Evolutionary conservation across 2,888 invertebrate species (phyloP).

Genomic region (Parasteatoda lunata): DNA sequence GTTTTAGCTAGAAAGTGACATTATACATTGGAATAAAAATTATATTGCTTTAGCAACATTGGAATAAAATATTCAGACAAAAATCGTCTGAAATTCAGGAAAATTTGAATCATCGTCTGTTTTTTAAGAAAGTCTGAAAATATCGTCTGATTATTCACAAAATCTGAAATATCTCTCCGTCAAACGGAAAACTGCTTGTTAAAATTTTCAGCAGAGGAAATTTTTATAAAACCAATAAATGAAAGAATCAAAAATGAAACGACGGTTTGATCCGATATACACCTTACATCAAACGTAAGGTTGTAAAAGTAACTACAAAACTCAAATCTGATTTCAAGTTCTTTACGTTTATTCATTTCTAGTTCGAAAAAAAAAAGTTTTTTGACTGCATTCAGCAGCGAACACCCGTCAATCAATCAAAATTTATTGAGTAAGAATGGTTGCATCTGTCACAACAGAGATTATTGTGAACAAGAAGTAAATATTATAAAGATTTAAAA

Average conservation of each 20-base stretch:
- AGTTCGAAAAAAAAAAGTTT: neutral
- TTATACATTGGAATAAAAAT: no score
- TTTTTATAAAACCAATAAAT: neutral
- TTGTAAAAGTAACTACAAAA: neutral
- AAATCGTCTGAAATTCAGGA: no score
- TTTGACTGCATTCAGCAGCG: neutral
- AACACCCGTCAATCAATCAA: conserved; percentile 45
- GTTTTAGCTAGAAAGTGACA: no score
- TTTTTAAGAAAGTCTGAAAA: neutral
- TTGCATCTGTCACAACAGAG: conserved; percentile 40
- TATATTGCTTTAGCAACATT: no score
- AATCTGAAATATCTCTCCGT: neutral
- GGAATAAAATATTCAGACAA: no score
- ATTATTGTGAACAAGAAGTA: conserved; percentile 31
- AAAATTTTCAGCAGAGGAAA: neutral
- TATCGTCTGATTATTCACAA: neutral
- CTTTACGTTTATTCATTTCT: neutral
- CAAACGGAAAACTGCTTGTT: neutral
- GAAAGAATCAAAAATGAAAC: conserved; percentile 10
- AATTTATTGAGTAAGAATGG: conserved; percentile 21
- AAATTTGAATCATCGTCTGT: no score
- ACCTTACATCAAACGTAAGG: conserved; percentile 36
- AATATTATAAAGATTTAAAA: conserved; percentile 6
- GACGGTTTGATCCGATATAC: neutral
- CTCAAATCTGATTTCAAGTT: neutral